phyloP scores from a whole-genome alignment of 2,888 invertebrate species.

The Hoplodrina blanda region DNA sequence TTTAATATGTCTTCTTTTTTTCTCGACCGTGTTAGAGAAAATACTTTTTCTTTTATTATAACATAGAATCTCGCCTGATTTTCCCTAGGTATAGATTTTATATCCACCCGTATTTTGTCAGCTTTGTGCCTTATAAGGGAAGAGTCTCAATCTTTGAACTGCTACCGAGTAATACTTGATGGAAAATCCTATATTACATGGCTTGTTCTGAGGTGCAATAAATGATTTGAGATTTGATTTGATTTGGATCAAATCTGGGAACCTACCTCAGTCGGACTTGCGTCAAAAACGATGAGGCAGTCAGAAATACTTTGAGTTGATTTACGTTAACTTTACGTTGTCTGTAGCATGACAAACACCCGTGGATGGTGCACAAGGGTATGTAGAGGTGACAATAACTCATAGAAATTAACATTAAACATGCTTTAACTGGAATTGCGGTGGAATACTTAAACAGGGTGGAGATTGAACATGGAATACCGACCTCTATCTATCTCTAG shows the following conservation, averaged over 20 bases:
- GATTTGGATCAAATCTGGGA: too few species aligned
- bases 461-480: constrained; percentile 5
- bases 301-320: neutral
- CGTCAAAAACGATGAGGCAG: too few species aligned
- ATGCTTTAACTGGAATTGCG: neutral
- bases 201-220: too few species aligned
- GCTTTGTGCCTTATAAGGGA: too few species aligned
- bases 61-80: too few species aligned
- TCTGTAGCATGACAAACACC: constrained; percentile 14
- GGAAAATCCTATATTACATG: too few species aligned
- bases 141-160: too few species aligned
- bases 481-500: constrained; percentile 1
- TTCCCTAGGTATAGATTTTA: too few species aligned
- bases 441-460: neutral
- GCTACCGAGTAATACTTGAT: too few species aligned
- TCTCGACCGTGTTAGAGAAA: constrained; percentile 6
- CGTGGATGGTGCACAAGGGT: constrained; percentile 3
- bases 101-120: too few species aligned
- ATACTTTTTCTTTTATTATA: neutral
- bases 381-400: constrained; percentile 15
- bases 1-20: constrained; percentile 10
- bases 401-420: constrained; percentile 25
- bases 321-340: neutral
- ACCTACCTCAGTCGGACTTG: too few species aligned
- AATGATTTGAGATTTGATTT: too few species aligned